Evolutionary conservation across 2,113 vertebrate species (phyloP), one percentile per base, ranked within the genome.

Genomic region (Colius striatus): DNA sequence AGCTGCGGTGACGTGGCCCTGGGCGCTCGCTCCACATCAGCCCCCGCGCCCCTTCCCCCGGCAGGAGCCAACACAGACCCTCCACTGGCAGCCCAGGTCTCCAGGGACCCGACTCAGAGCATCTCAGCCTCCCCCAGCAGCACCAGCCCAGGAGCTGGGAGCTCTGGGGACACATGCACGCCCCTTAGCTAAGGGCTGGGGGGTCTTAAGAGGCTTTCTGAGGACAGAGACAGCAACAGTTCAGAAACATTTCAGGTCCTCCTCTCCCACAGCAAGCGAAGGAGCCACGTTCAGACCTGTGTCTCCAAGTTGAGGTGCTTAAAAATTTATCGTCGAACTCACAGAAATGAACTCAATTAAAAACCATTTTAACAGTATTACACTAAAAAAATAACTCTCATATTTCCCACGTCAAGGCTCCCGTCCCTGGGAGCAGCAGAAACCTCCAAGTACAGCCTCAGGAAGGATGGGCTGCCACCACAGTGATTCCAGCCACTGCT

Each of bases 21-120:
- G 4, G 51, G 68, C 2, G 1, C 16, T 17, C 10, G 1, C 36
- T 48, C 4, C 6, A 1, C 29, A 7, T 14, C 16, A 3, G 22
- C 14, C 57, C 55, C 47, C 3, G 0, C 0, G 0, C 6, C 4
- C 43, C 51, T 8, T 23, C 16, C n/a, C 38, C 17, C 10, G 1
- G 10, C 10, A 27, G 34, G n/a, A 30, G 58, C 66, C 68, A 16
- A 5, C 1, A 2, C 83, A 47, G 73, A 72, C 15, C 18, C 81
- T 30, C 30, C 11, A 3, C 48, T 3, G 21, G 41, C 53, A 61
- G 72, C 51, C 43, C 8, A 3, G 47, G 20, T 9, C 32, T 54
- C 26, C 76, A 19, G 66, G 57, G n/a, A 50, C 15, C 45, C 1
- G 4, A 17, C 9, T 25, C 14, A 7, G 29, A 81, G 73, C 81